These are phyloP conservation scores for Zootermopsis nevadensis DNA, from an alignment of 2,888 invertebrate genomes.

Conservation along the genomic window DNA sequence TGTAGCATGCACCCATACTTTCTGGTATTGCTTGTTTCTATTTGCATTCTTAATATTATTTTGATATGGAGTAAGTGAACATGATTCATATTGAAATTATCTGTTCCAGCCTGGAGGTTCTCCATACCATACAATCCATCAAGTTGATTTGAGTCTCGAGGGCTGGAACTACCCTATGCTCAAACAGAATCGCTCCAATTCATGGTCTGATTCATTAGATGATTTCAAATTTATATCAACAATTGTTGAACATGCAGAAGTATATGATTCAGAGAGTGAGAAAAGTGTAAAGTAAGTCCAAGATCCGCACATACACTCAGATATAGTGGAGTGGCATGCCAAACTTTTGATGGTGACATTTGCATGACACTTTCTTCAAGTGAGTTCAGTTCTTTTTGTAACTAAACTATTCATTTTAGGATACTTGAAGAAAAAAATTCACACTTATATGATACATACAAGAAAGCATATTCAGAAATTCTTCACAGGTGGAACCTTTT, in stretches of 20 bases:
- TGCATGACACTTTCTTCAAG: not conserved
- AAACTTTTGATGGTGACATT: not conserved
- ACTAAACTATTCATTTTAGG: slow-evolving; percentile 54
- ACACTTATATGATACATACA: slow-evolving; percentile 82
- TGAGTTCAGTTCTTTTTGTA: not conserved
- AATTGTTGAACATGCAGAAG: slow-evolving; percentile 55
- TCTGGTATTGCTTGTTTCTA: not conserved
- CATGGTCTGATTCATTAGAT: slow-evolving; percentile 89
- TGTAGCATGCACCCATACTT: not conserved
- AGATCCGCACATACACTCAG: not conserved
- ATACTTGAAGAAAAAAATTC: slow-evolving; percentile 65
- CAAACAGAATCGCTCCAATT: slow-evolving; percentile 82
- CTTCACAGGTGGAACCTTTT: slow-evolving; percentile 86
- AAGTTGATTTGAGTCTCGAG: slow-evolving; percentile 81
- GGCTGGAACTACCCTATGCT: slow-evolving; percentile 80
- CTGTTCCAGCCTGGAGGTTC: slow-evolving; percentile 77
- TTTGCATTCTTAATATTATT: not conserved
- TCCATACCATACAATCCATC: slow-evolving; percentile 90
- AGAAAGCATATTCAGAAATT: slow-evolving; percentile 88
- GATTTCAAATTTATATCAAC: slow-evolving; percentile 67
- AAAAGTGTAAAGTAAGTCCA: slow-evolving; percentile 48
- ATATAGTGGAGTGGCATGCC: not conserved
- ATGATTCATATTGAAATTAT: not conserved
- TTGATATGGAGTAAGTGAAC: not conserved
- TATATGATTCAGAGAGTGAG: slow-evolving; percentile 48